Base-by-base conservation (phyloP, 1,140 invertebrate genomes). In the Lethocerus indicus region DNA sequence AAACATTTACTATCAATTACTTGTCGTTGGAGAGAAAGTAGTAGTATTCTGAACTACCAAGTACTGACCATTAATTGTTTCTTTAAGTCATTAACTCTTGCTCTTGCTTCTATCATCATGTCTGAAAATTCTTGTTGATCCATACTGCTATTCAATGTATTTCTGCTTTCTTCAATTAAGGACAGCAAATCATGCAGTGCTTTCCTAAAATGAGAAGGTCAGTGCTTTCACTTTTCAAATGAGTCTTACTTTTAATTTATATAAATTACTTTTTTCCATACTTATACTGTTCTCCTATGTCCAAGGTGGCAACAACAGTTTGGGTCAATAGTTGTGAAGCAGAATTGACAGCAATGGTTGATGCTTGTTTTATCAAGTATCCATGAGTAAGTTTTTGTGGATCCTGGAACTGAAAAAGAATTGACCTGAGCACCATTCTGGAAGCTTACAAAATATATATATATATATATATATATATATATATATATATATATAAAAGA, bases 301-400 rank as follows among this genome's bases (percentile, higher is more conserved):
- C 56, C 6, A 55, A 20, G 16, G 53, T 37, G 14, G 56, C 56
- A 13, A 51, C 45, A 23, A 51, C 32, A 14, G 53, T 55, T 21
- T 52, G 51, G 21, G 51, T 53, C 20, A 57, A 32, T 4, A 57
- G 47, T 35, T 57, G 52, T 1, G 53, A 53, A 9, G 51, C 47
- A 27, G 56, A 36, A 27, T 52, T 53, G n/a, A 50, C 53, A 20
- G 50, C 41, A 18, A 53, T 49, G 7, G 39, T 39, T 14, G 53
- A 52, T 13, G 56, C 53, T 52, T 57, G 56, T 20, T 54, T 50
- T 20, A 57, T 47, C 9, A 57, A 47, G 37, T 52, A 48, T 27
- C 51, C 44, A 35, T 57, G 56, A 3, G 47, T 54, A 28, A 54
- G 36, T 3, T 43, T 29, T 1, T 25, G 14, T 13, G n/a, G 25